Percentiles rank a stretch among this genome's conserved stretches.
Conservation (phyloP, 2,113 vertebrate genomes). For the Corydoras sp. region DNA sequence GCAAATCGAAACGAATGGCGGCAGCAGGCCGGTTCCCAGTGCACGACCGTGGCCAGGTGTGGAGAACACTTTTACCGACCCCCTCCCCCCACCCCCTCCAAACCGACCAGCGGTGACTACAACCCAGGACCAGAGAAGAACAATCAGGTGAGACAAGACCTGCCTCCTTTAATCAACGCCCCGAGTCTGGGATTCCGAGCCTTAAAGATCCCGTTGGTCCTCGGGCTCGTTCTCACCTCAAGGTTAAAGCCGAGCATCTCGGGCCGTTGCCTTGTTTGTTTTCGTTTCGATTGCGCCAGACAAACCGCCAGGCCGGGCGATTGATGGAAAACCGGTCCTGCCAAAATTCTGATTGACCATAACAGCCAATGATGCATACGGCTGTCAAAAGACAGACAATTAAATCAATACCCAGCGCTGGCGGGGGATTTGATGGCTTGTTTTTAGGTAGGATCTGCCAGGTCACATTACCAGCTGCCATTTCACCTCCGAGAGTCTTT, state of each 20-base stretch:
- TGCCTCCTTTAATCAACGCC: too few relatives aligned
- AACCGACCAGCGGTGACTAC: conserved; percentile 16
- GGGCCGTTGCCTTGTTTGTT: not conserved
- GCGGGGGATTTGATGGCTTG: conserved; percentile 83
- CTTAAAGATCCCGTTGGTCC: too few relatives aligned
- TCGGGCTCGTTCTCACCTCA: too few relatives aligned
- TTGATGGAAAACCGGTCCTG: conserved; percentile 87
- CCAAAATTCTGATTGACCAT: conserved; percentile 88
- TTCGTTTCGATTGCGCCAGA: conserved; percentile 75
- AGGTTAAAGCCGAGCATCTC: too few relatives aligned
- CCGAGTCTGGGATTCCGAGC: too few relatives aligned
- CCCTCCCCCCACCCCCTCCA: too few relatives aligned
- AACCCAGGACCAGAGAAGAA: not conserved
- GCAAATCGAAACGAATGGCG: conserved; percentile 65
- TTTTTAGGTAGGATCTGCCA: conserved; percentile 80
- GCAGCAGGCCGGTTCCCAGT: conserved; percentile 62
- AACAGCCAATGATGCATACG: conserved; percentile 95
- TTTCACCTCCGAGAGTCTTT: conserved; percentile 79
- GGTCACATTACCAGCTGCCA: conserved; percentile 70
- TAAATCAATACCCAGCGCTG: conserved; percentile 94
- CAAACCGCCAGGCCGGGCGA: conserved; percentile 81
- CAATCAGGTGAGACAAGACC: not conserved
- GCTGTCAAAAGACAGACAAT: conserved; percentile 96
- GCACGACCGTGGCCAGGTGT: conserved; percentile 39
- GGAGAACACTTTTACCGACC: not conserved